These are phyloP conservation scores for Meandrusa payeni DNA, from an alignment of 2,888 invertebrate genomes.

Conservation along the genomic window DNA sequence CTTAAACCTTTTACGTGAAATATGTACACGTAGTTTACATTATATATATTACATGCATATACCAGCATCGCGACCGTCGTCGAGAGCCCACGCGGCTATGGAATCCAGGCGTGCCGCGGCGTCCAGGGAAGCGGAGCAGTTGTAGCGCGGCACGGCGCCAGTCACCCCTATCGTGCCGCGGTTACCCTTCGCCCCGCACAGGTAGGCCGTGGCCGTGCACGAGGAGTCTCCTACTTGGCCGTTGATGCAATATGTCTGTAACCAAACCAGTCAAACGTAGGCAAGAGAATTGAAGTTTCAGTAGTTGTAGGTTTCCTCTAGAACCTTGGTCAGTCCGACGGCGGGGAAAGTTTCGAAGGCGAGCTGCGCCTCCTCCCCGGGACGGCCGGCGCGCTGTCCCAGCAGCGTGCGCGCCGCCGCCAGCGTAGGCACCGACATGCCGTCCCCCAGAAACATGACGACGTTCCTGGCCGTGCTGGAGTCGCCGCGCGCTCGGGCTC, in stretches of 20 bases:
- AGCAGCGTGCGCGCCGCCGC: slow-evolving; percentile 78
- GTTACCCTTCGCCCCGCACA: slow-evolving; percentile 83
- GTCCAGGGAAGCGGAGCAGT: slow-evolving; percentile 79
- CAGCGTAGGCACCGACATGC: slow-evolving; percentile 86
- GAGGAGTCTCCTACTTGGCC: slow-evolving; percentile 72
- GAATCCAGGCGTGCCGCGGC: slow-evolving; percentile 38
- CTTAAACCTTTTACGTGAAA: too few species aligned
- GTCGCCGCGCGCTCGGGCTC: slow-evolving; percentile 34
- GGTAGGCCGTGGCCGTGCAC: slow-evolving; percentile 22
- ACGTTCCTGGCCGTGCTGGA: slow-evolving; percentile 77
- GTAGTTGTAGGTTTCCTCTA: background rate
- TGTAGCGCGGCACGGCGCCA: slow-evolving; percentile 77
- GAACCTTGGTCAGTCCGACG: slow-evolving; percentile 82
- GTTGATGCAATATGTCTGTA: slow-evolving; percentile 78
- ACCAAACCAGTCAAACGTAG: too few species aligned
- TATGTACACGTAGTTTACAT: too few species aligned
- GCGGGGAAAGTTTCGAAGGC: slow-evolving; percentile 83
- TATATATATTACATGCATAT: too few species aligned
- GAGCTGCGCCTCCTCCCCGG: slow-evolving; percentile 75
- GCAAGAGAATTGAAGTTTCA: too few species aligned
- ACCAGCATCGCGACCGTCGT: slow-evolving; percentile 55
- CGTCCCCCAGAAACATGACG: slow-evolving; percentile 87
- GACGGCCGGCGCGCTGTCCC: slow-evolving; percentile 16
- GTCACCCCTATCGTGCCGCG: slow-evolving; percentile 83
- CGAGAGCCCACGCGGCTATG: slow-evolving; percentile 22